Conservation (phyloP, 1,140 invertebrate genomes). For the Ladona fulva region DNA sequence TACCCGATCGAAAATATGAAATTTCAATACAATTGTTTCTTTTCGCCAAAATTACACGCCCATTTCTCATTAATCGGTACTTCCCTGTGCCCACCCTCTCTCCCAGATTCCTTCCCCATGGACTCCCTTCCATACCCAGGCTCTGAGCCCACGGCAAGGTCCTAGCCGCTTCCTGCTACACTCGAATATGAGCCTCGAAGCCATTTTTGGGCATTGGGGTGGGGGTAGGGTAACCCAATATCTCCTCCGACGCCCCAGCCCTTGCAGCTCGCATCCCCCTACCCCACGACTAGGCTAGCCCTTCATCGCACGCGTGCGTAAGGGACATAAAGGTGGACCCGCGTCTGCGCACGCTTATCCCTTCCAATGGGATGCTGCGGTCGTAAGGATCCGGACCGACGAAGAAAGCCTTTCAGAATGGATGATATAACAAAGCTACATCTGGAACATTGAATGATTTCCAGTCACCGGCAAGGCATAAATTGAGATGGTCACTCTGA, state of each 20-base stretch:
- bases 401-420: background rate
- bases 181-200: constrained; percentile 31
- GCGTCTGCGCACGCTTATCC: background rate
- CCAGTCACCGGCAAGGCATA: no score
- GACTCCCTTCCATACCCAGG: background rate
- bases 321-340: background rate
- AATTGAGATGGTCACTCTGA: no score
- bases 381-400: background rate
- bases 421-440: no score
- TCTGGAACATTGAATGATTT: no score
- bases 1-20: no score
- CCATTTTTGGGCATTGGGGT: constrained; percentile 57
- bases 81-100: background rate
- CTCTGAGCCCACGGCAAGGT: background rate
- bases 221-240: constrained; percentile 29
- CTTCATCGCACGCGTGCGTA: background rate
- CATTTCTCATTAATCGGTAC: no score
- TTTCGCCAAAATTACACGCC: no score
- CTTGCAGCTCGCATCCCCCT: background rate
- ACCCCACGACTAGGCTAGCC: background rate
- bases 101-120: background rate
- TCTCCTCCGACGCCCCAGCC: constrained; percentile 13
- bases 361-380: background rate
- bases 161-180: constrained; percentile 20
- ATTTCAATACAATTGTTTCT: no score